Base-by-base conservation (phyloP, 2,797 vertebrate species). In the Pipistrellus nathusii region DNA sequence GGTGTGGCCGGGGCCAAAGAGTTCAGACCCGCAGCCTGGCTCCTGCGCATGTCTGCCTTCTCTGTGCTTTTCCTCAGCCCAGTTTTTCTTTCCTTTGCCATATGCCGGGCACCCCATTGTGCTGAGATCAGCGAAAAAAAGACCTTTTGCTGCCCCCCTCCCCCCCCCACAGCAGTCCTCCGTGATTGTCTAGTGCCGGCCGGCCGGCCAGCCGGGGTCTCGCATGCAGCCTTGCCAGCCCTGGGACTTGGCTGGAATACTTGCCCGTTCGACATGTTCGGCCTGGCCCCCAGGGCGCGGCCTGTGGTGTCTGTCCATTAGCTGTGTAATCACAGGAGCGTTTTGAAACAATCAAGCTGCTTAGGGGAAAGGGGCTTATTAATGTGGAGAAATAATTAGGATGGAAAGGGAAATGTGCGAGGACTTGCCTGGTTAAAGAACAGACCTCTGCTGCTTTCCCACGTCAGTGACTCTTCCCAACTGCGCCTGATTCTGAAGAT, bases 311-410 rank as follows among this genome's bases (percentile, higher is more conserved):
- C 78, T 66, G 1, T 46, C 64, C 48, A 55, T 86, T 57, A 75
- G 17, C 44, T 41, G 0, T 48, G 8, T 41, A 30, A 71, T 62
- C 8, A 51, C 9, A 30, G 41, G 69, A 51, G 17, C 72, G 11
- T 75, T 90, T 55, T 32, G 18, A 85, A 85, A 82, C 82, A 59
- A 90, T 46, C 68, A 18, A 66, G 11, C 18, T 91, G n/a, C 18
- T 91, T 12, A 77, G 35, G 53, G 93, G 62, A 87, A 94, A 83
- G n/a, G 35, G 53, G 30, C 11, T 77, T 72, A 51, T 90, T 88
- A 64, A 76, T 85, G 69, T 81, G 7, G 51, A 83, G 44, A 59
- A 57, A 59, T 32, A 66, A 81, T 46, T 53, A 51, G 57, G 23
- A 46, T 13, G 71, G 21, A 88, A 77, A 46, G 72, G 27, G 51